These are phyloP conservation scores for Macrochelys suwanniensis DNA, from an alignment of 2,797 vertebrate genomes.

Conservation along the genomic window DNA sequence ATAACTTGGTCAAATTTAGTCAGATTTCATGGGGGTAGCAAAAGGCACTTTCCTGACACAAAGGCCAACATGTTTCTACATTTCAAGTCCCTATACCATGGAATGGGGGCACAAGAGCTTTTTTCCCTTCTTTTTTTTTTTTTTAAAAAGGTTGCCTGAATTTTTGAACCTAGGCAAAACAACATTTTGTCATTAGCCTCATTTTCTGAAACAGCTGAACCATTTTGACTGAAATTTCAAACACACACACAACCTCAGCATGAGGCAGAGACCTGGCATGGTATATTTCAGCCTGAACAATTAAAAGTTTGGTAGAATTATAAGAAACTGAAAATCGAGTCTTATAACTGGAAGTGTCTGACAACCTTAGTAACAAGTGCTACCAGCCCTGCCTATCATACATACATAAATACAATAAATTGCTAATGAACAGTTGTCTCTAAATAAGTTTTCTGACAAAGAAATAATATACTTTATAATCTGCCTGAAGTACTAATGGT, in stretches of 20 bases:
- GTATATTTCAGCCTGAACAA: background rate
- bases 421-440: background rate
- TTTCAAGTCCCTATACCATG: background rate
- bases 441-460: background rate
- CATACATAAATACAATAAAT: background rate
- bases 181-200: too few relatives aligned
- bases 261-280: background rate
- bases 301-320: background rate
- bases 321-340: background rate
- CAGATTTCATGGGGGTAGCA: background rate
- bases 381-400: background rate
- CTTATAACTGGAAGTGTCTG: background rate
- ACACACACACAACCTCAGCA: background rate
- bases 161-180: too few relatives aligned
- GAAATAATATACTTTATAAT: background rate
- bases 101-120: background rate
- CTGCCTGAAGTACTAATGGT: slow-evolving; percentile 23
- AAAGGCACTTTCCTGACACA: background rate
- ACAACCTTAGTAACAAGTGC: background rate
- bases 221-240: slow-evolving; percentile 13
- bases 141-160: too few relatives aligned
- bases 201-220: background rate
- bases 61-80: background rate
- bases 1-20: background rate
- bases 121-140: too few relatives aligned